Evolutionary conservation across 2,888 invertebrate genomes (phyloP), one percentile per base, ranked within the genome.

Genomic region (Pollenia griseotomentosa): DNA sequence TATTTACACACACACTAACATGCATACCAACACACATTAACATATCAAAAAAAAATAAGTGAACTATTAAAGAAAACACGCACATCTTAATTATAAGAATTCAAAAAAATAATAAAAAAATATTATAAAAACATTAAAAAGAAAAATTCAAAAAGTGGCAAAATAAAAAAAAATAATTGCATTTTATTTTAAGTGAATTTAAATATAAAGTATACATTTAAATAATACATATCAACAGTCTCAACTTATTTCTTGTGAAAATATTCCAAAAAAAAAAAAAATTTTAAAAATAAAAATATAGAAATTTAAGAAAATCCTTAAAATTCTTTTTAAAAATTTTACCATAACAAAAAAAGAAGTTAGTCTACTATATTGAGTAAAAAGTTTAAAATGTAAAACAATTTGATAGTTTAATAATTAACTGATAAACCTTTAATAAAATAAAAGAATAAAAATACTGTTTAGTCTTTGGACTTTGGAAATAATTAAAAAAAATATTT

Each of bases 141-240:
- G 61, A 53, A 71, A 70, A n/a, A 57, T 40, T 19, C 1, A 33
- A 75, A 63, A 12, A 42, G 8, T 51, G 9, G 48, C 48, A 71
- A 71, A 77, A 40, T 68, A 48, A 66, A 40, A 48, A 11, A 63
- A 42, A 42, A 44, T 16, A 59, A n/a, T 44, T 40, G 66, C 11
- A 48, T 55, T 57, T 44, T 16, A 12, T 12, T 57, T 33, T 44
- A 51, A 65, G 23, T 53, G 63, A 71, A 46, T 57, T 73, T 33
- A 46, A n/a, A 16, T 55, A 1, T 53, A 53, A 14, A 65, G 42
- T 53, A n/a, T 61, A 65, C 46, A 71, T 44, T 78, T 51, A 51
- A 78, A 74, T 73, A 46, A 68, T 82, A 75, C 86, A 86, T 83
- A 86, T 86, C 86, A 86, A 86, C 74, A 86, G 68, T 79, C 68